Evolutionary conservation across 37 sponge, comb jelly and placozoan species (phyloP).

Genomic region (Agelas oroides): DNA sequence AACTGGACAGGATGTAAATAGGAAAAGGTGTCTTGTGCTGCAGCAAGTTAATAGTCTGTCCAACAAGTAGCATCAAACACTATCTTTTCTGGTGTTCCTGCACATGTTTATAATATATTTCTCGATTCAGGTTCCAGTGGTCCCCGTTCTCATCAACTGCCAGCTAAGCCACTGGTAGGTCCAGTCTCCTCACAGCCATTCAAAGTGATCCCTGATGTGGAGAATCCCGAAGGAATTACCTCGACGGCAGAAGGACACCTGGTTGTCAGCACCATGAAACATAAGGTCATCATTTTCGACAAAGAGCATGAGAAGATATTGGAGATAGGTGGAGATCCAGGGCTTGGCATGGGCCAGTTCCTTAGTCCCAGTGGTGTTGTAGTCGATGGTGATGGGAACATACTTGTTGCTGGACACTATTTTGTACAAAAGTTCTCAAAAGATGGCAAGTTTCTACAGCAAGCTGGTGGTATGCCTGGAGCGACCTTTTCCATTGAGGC

Average conservation of each 20-base stretch:
- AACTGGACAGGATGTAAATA: no score
- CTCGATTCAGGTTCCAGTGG: neutral
- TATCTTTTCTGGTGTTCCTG: neutral
- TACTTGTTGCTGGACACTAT: slow-evolving; percentile 13
- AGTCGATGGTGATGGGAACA: slow-evolving; percentile 8
- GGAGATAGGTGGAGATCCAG: slow-evolving; percentile 18
- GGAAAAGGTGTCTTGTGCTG: no score
- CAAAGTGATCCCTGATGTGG: slow-evolving; percentile 30
- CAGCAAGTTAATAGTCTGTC: no score
- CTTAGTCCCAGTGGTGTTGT: slow-evolving; percentile 2
- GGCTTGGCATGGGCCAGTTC: slow-evolving; percentile 19
- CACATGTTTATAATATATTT: no score
- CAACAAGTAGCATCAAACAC: no score
- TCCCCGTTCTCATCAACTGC: neutral
- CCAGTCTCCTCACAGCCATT: slow-evolving; percentile 1
- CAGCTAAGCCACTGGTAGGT: slow-evolving; percentile 1
- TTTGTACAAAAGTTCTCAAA: slow-evolving; percentile 22
- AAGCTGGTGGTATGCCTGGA: neutral
- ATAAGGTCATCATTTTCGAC: slow-evolving; percentile 20
- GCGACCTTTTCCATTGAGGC: neutral
- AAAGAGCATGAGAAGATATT: neutral
- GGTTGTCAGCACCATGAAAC: slow-evolving; percentile 2
- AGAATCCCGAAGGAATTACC: slow-evolving; percentile 15
- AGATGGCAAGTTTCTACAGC: slow-evolving; percentile 8
- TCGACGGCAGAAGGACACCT: slow-evolving; percentile 2